Evolutionary conservation across 2,888 invertebrate species (phyloP).

Genomic region (Pardosa pseudoannulata): DNA sequence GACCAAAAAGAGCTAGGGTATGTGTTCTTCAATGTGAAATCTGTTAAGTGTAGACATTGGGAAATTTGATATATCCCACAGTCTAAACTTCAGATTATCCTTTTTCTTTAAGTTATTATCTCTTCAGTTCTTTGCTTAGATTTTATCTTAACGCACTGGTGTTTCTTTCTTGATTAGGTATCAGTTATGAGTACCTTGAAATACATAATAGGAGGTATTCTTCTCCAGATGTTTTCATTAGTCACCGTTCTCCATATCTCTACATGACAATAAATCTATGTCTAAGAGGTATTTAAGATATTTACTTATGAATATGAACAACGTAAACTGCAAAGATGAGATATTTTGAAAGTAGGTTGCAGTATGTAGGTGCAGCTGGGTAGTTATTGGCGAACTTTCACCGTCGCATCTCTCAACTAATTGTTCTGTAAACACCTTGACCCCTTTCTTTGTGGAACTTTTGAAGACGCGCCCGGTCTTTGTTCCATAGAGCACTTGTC

Average conservation of each 20-base stretch:
- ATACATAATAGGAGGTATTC: neutral
- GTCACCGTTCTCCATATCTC: neutral
- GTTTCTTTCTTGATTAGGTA: neutral
- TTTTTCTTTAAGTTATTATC: neutral
- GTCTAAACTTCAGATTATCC: too few species aligned
- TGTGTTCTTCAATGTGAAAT: too few species aligned
- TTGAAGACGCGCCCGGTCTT: slow-evolving; percentile 45
- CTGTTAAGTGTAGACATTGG: too few species aligned
- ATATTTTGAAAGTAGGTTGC: neutral
- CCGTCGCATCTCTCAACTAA: slow-evolving; percentile 32
- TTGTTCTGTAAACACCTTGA: slow-evolving; percentile 65
- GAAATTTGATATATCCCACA: too few species aligned
- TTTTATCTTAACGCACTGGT: neutral
- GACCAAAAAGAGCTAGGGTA: too few species aligned
- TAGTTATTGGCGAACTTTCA: slow-evolving; percentile 32
- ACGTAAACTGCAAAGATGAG: neutral
- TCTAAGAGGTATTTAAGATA: neutral
- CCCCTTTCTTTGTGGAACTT: slow-evolving; percentile 30
- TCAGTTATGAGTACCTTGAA: neutral
- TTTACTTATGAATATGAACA: slow-evolving; percentile 4
- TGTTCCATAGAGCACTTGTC: slow-evolving; percentile 56
- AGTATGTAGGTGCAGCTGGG: neutral
- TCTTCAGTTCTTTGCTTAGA: neutral
- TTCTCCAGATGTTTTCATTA: neutral
- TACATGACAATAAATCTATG: neutral